Evolutionary conservation across 1,140 invertebrate species (phyloP).

Genomic region (Lepeophtheirus salmonis): DNA sequence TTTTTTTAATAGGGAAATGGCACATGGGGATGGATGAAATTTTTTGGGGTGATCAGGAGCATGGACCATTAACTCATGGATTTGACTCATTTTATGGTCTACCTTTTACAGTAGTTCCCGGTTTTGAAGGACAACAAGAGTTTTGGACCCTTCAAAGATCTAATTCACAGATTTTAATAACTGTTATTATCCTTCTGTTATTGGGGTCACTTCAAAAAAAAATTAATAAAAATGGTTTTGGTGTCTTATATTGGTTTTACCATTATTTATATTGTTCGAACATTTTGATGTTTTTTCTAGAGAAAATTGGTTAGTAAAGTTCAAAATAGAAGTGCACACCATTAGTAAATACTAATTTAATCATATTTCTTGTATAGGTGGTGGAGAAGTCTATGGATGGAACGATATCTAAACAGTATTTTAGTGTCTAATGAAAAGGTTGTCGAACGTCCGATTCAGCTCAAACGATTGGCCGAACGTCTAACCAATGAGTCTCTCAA

Average conservation of each 20-base stretch:
- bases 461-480: not conserved
- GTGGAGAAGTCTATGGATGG: not conserved
- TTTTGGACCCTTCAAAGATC: not conserved
- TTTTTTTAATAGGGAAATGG: constrained; percentile 26
- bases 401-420: not conserved
- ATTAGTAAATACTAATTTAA: too few species aligned
- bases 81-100: constrained; percentile 33
- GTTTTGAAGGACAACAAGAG: constrained; percentile 24
- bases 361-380: too few species aligned
- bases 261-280: not conserved
- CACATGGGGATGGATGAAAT: constrained; percentile 29
- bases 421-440: not conserved
- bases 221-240: not conserved
- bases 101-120: constrained; percentile 30
- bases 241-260: not conserved
- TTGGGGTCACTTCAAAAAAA: too few species aligned
- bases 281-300: not conserved
- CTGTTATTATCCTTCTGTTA: not conserved
- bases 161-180: not conserved
- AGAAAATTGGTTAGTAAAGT: not conserved
- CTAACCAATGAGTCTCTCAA: not conserved
- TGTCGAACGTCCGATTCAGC: not conserved
- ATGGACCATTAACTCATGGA: constrained; percentile 31
- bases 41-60: constrained; percentile 23
- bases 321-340: too few species aligned